phyloP scores from a whole-genome alignment of 2,888 invertebrate genomes.

The Drosophila sordidapex region DNA sequence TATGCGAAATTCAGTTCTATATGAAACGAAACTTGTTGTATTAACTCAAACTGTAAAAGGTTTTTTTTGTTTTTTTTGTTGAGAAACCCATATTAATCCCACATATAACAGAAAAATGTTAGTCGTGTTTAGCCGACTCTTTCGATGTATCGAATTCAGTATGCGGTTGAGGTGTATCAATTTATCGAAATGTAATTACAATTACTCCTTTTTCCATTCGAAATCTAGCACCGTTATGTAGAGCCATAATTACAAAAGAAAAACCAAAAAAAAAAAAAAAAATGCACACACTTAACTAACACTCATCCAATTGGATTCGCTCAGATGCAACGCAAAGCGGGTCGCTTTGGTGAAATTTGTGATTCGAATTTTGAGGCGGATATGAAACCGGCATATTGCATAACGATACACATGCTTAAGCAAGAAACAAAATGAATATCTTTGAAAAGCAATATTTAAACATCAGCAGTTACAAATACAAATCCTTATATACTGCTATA shows the following conservation, averaged over 20 bases:
- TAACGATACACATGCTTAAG: neutral
- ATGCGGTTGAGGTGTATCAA: constrained; percentile 12
- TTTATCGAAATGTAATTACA: constrained; percentile 35
- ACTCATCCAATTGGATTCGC: constrained; percentile 12
- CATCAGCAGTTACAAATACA: constrained; percentile 28
- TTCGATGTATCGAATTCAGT: constrained; percentile 22
- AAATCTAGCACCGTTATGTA: constrained; percentile 6
- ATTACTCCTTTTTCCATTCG: constrained; percentile 11
- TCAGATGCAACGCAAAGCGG: constrained; percentile 56
- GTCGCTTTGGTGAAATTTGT: constrained; percentile 48
- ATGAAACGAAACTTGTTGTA: constrained; percentile 2
- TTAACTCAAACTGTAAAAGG: constrained; percentile 8
- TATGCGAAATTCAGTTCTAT: constrained; percentile 39
- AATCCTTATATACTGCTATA: constrained; percentile 9
- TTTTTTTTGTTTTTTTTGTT: neutral
- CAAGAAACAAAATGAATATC: neutral
- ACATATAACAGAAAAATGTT: constrained; percentile 26
- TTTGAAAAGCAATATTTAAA: constrained; percentile 57
- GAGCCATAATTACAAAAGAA: constrained; percentile 5
- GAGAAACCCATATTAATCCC: constrained; percentile 1
- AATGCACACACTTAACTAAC: constrained; percentile 20
- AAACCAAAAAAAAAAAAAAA: neutral
- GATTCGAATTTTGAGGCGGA: constrained; percentile 39
- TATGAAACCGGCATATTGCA: neutral
- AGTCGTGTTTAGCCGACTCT: constrained; percentile 11